Evolutionary conservation across 2,888 invertebrate genomes (phyloP), one percentile per base, ranked within the genome.

Genomic region (Stenoptilia bipunctidactyla): DNA sequence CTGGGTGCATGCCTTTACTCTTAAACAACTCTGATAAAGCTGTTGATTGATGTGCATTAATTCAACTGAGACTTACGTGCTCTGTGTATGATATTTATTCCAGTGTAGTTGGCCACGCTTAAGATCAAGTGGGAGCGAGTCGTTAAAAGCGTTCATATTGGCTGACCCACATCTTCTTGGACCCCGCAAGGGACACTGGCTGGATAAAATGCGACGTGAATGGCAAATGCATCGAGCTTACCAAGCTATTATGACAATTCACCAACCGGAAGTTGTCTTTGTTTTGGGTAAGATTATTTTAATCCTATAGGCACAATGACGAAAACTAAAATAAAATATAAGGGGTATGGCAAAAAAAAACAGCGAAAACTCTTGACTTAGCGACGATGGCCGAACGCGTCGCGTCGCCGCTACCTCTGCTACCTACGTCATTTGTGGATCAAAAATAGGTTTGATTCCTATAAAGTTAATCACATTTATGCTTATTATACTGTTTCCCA

Each of bases 151-250:
- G 0, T 89, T 97, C 86, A 85, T 98, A 43, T 66, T 98, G 45
- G 91, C 97, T 1, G 98, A 98, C 64, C 92, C 94, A 1, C 98
- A 98, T 82, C 85, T 98, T 41, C 74, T 98, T 14, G 97, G 98
- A 1, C 88, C 91, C 1, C 80, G 88, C 45, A 87, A 89, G 41
- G 98, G 98, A 0, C 96, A 98, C 61, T 98, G 97, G 97, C 88
- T 96, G 59, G 98, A 99, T 67, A 97, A 96, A 77, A 76, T 97
- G 49, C 86, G 93, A 61, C 87, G 97, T 52, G 98, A 99, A 79
- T 98, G 96, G 97, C 98, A 98, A 75, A 99, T 99, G 98, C 88
- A 93, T 52, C 87, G 93, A 56, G 87, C 95, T 1, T 99, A 95
- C 66, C 93, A 95, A 79, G 90, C 96, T 10, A 90, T 94, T 1